Evolutionary conservation across 2,888 invertebrate genomes (phyloP), one percentile per base, ranked within the genome.

Genomic region (Trichogramma dendrolimi): DNA sequence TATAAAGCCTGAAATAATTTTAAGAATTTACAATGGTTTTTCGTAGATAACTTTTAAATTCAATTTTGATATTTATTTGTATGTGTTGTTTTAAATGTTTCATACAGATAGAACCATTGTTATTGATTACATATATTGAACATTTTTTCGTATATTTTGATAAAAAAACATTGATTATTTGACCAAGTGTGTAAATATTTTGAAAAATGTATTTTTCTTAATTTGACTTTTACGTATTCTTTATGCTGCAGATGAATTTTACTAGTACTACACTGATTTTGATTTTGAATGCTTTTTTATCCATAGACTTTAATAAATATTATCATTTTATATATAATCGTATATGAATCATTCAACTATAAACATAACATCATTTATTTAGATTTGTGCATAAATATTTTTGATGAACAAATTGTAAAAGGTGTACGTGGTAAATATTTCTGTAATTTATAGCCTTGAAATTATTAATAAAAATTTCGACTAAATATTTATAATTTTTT

Each of bases 351-450:
- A 40, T 14, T 43, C 4, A 8, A 27, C 27, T 27, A 27, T 27
- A 52, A 52, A 49, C 50, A 38, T 47, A 14, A 54, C 43, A 50
- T 57, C 56, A 58, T 56, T 61, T 64, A 54, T 53, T 6, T 41
- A 54, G 43, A 44, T 41, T 40, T 58, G 46, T 8, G 43, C 27
- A 64, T 54, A 52, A 59, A 55, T 64, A 64, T 64, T 64, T 64
- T 64, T 64, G 64, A 64, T 64, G 61, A 62, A 64, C 51, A 62
- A 59, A 62, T 11, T 62, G 55, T 61, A 51, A 38, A 58, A 60
- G 44, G 44, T 57, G 49, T 62, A 46, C 51, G 58, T 62, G 54
- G 59, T 64, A 55, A 55, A 59, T 41, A 64, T 56, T 60, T 64
- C 54, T 64, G 60, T 61, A 60, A 64, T 64, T 62, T 60, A 62